These are phyloP conservation scores for Drosophila affinis DNA, from an alignment of 2,888 invertebrate genomes.

Conservation along the genomic window DNA sequence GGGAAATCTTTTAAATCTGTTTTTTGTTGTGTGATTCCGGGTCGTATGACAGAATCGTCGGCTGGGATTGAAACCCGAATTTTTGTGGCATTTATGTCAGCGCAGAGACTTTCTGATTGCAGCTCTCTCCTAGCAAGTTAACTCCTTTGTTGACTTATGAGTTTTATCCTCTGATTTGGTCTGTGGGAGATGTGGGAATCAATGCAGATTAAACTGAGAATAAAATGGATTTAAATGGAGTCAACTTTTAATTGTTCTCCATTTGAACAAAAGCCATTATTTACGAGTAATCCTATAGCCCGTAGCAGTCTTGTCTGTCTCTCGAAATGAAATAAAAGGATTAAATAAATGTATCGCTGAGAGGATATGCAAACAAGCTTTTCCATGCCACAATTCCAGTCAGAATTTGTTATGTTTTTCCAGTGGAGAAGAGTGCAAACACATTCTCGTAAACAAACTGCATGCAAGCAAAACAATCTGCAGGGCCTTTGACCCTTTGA, in stretches of 20 bases:
- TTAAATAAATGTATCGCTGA: constrained; percentile 34
- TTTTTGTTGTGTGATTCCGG: background rate
- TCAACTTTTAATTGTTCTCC: background rate
- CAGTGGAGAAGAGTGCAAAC: background rate
- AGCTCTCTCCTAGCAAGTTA: no score
- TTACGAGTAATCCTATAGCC: constrained; percentile 5
- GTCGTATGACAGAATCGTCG: background rate
- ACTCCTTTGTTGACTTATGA: no score
- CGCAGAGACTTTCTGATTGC: no score
- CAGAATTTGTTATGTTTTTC: background rate
- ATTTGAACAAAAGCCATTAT: background rate
- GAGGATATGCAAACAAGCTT: constrained; percentile 27
- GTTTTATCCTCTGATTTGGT: no score
- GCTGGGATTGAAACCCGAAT: no score
- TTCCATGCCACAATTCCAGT: background rate
- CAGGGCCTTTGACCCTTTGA: constrained; percentile 66
- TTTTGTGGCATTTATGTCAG: no score
- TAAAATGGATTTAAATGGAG: background rate
- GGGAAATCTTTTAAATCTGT: background rate
- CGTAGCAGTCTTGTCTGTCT: background rate
- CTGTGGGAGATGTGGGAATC: no score
- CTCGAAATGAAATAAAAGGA: constrained; percentile 29
- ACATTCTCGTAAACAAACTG: constrained; percentile 6
- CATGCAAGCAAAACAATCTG: constrained; percentile 40
- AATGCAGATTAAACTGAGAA: background rate